phyloP scores from a whole-genome alignment of 2,797 vertebrate genomes.

The Chlorospingus semifuscus region DNA sequence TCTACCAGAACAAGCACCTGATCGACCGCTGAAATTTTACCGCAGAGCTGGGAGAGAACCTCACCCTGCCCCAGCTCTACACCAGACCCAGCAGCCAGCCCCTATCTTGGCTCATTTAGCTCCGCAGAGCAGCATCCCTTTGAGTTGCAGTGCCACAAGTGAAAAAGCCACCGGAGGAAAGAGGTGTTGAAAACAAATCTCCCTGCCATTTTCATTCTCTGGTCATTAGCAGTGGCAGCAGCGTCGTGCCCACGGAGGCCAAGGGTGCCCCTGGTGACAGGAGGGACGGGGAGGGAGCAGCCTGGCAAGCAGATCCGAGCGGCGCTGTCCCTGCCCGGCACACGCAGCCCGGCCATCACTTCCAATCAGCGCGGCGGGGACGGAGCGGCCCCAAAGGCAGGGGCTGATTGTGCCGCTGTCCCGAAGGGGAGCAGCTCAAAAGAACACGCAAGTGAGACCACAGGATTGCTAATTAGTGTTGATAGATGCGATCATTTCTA shows the following conservation, averaged over 20 bases:
- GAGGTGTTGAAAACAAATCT: conserved; percentile 46
- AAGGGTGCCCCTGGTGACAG: conserved; percentile 21
- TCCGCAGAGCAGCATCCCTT: neutral
- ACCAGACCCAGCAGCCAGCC: neutral
- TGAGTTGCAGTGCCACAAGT: neutral
- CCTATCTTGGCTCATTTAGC: neutral
- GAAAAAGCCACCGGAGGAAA: conserved; percentile 21
- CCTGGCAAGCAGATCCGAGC: neutral
- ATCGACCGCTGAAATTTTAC: neutral
- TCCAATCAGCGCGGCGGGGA: conserved; percentile 71
- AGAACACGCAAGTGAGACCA: conserved; percentile 74
- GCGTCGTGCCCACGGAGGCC: neutral
- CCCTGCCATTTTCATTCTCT: conserved; percentile 22
- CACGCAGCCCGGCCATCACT: conserved; percentile 69
- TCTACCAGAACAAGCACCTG: neutral
- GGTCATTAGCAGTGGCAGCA: conserved; percentile 25
- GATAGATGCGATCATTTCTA: conserved; percentile 84
- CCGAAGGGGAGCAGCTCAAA: conserved; percentile 75
- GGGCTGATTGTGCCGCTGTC: conserved; percentile 66
- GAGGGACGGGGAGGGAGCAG: neutral
- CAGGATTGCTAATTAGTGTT: conserved; percentile 78
- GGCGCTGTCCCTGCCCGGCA: neutral
- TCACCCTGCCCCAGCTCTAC: neutral
- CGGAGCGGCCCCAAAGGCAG: conserved; percentile 64
- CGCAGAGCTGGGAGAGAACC: neutral